Base-by-base conservation (phyloP, 2,888 invertebrate species). In the Disparrhopalites patrizii region DNA sequence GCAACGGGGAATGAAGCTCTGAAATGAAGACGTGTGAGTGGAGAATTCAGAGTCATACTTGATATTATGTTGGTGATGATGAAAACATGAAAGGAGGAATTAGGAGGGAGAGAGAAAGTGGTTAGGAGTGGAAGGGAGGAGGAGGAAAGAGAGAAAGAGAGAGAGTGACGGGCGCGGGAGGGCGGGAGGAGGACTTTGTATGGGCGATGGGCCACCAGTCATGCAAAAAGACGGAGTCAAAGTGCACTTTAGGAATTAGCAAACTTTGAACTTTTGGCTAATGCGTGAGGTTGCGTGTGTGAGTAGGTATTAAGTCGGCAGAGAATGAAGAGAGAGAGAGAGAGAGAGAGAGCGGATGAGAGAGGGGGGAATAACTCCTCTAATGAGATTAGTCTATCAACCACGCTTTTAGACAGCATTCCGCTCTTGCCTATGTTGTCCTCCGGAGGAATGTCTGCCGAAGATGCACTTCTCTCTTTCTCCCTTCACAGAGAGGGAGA, bases 161-260 rank as follows among this genome's bases (percentile, higher is more conserved):
- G n/a, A 20, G 40, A 36, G 20, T 40, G n/a, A 18, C 40, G 40
- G 27, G 52, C n/a, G 28, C n/a, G 15, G 52, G 30, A 30, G 15
- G 52, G 33, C 55, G 28, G 57, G 57, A 57, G 40, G 38, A 40
- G 57, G 40, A 57, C n/a, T 57, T 57, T 61, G 50, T 50, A 58
- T 31, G 58, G 47, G 50, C 50, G 27, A 51, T 20, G 51, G 23
- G 50, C 61, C 51, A 40, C 28, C 50, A 50, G 64, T 33, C 54
- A 43, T 52, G 62, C 43, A 62, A 66, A 62, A 67, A 55, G 50
- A 60, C 54, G 38, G 58, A 61, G 60, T 68, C 62, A 66, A 68
- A 70, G 68, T 68, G 70, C 70, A 68, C 68, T 70, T 68, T 66
- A 65, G 62, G 63, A 68, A 68, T 68, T 68, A 68, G 66, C 68